phyloP scores from a whole-genome alignment of 2,888 invertebrate genomes.

The Nasonia oneida region DNA sequence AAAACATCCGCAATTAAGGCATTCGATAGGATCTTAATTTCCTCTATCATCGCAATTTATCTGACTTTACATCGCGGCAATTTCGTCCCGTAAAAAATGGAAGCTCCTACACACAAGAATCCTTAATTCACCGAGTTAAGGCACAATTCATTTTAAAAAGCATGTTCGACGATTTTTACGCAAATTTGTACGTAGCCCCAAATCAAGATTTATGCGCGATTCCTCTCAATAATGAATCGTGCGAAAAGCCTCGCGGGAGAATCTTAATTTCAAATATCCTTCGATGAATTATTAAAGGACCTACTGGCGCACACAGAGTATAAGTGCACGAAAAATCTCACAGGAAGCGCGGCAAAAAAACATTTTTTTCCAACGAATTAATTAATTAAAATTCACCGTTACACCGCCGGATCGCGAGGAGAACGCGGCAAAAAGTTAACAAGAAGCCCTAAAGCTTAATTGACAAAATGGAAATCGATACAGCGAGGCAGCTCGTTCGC shows the following conservation, averaged over 20 bases:
- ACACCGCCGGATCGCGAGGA: neutral
- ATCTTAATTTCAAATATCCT: neutral
- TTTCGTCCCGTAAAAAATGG: conserved; percentile 29
- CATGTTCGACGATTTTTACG: neutral
- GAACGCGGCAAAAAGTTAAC: neutral
- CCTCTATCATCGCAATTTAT: conserved; percentile 52
- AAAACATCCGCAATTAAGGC: conserved; percentile 54
- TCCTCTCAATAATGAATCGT: neutral
- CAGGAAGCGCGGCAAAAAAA: neutral
- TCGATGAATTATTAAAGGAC: neutral
- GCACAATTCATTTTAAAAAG: neutral
- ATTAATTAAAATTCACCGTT: conserved; percentile 8
- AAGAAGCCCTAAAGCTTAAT: neutral
- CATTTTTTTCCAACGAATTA: neutral
- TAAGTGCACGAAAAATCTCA: neutral
- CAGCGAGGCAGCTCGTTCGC: neutral
- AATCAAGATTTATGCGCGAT: neutral
- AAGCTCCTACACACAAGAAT: neutral
- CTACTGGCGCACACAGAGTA: neutral
- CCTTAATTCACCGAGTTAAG: neutral
- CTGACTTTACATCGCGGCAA: conserved; percentile 37
- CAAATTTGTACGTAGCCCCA: neutral
- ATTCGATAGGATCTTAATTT: conserved; percentile 58
- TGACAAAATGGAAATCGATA: conserved; percentile 4
- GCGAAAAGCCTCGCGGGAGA: neutral